A percentile compares a stretch with the other conserved stretches of the same genome.
Evolutionary conservation across 2,797 vertebrate species (phyloP).

Genomic region (Selene dorsalis): DNA sequence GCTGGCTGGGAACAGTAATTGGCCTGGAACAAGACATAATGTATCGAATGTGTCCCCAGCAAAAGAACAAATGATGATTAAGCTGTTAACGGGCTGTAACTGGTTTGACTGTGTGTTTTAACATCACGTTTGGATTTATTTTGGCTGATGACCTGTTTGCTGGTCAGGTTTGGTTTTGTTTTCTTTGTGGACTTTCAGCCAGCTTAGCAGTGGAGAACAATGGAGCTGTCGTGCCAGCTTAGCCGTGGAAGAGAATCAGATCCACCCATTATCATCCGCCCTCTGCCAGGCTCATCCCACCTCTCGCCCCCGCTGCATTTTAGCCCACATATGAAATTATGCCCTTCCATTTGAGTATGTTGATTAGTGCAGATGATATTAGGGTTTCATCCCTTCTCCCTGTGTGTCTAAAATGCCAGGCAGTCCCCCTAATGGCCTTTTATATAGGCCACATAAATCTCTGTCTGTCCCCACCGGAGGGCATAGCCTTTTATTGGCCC

Average conservation of each 20-base stretch:
- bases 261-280: conserved; percentile 52
- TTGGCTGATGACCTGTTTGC: conserved; percentile 48
- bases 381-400: conserved; percentile 63
- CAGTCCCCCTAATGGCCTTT: conserved; percentile 74
- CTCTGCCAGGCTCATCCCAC: conserved; percentile 39
- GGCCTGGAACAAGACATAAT: conserved; percentile 58
- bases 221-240: conserved; percentile 40
- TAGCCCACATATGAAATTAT: conserved; percentile 54
- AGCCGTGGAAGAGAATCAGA: conserved; percentile 39
- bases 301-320: conserved; percentile 52
- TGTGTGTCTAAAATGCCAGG: conserved; percentile 75
- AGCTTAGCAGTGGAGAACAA: conserved; percentile 64
- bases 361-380: conserved; percentile 76
- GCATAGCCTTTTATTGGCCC: conserved; percentile 68
- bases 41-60: conserved; percentile 33
- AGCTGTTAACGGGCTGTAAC: conserved; percentile 7
- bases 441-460: conserved; percentile 83
- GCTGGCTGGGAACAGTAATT: conserved; percentile 67
- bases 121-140: conserved; percentile 9
- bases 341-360: conserved; percentile 60
- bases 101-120: conserved; percentile 7
- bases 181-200: conserved; percentile 42
- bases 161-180: conserved; percentile 41
- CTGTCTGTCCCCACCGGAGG: conserved; percentile 61
- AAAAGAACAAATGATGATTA: conserved; percentile 63